A percentile compares a stretch with the other conserved stretches of the same genome.
These are phyloP conservation scores for Coptodon bakossiorum DNA, from an alignment of 2,113 vertebrate genomes.

Conservation along the genomic window DNA sequence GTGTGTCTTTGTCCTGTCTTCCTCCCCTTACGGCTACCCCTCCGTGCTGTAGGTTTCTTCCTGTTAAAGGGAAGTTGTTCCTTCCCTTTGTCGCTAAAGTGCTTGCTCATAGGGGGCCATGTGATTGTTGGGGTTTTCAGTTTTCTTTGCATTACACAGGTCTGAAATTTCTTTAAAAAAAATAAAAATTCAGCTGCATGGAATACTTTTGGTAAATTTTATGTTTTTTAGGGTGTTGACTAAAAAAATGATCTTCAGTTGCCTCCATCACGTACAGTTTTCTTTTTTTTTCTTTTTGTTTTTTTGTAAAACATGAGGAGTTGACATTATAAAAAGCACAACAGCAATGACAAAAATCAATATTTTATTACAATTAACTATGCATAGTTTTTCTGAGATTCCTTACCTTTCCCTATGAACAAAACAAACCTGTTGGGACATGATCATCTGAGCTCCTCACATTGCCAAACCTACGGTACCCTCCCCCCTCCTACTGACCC, in stretches of 20 bases:
- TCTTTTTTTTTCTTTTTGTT: neutral
- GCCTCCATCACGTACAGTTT: neutral
- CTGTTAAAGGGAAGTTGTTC: too few species aligned
- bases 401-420: neutral
- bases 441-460: neutral
- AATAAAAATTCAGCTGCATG: neutral
- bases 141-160: too few species aligned
- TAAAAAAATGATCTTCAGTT: neutral
- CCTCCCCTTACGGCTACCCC: too few species aligned
- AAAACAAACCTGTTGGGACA: neutral
- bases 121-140: too few species aligned
- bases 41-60: too few species aligned
- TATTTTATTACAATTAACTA: neutral
- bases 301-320: neutral
- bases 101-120: too few species aligned
- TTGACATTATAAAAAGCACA: neutral
- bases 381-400: neutral
- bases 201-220: neutral
- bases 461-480: neutral
- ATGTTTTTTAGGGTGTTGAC: neutral
- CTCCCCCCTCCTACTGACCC: neutral
- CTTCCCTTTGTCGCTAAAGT: too few species aligned
- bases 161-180: too few species aligned
- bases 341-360: neutral
- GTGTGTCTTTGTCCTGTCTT: too few species aligned